Base-by-base conservation (phyloP, 2,888 invertebrate genomes). In the Lypha dubia region DNA sequence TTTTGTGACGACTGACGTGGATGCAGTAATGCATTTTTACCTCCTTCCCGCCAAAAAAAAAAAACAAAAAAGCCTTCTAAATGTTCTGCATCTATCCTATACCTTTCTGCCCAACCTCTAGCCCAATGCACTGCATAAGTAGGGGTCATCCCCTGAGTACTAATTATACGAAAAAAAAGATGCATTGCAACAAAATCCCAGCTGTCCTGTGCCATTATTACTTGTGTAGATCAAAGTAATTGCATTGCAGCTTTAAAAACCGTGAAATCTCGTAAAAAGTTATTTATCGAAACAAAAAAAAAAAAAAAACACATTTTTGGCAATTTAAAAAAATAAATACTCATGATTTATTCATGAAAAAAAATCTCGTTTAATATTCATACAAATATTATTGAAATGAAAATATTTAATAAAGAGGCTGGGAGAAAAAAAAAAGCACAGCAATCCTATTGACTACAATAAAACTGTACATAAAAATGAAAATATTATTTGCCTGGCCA, bases 261-360 rank as follows among this genome's bases (percentile, higher is more conserved):
- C 32, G 20, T 15, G 13, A 4, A 49, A 6, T 32, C 2, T 7
- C 35, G 46, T 11, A n/a, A n/a, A n/a, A n/a, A n/a, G n/a, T n/a
- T n/a, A 32, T 20, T 67, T 67, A 11, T 49, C 8, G 13, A 13
- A 20, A 56, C 4, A 22, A 53, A 28, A 71, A 20, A 44, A 32
- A 13, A 28, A 7, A 4, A 22, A 62, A 41, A n/a, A n/a, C n/a
- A n/a, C n/a, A 8, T 24, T 15, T 9, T 0, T 20, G 11, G 17
- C 28, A 46, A 15, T 8, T 32, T 38, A 8, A 58, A 71, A 38
- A 38, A 51, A 17, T 35, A 17, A 51, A 38, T 17, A 62, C 63
- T 28, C 38, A 51, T 63, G 51, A 63, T 51, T 74, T 62, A 63
- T 74, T 38, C 38, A 63, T 62, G 13, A 38, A 24, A 20, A 51